Conservation (phyloP, 2,888 invertebrate species). For the Meiosimyza decipiens region DNA sequence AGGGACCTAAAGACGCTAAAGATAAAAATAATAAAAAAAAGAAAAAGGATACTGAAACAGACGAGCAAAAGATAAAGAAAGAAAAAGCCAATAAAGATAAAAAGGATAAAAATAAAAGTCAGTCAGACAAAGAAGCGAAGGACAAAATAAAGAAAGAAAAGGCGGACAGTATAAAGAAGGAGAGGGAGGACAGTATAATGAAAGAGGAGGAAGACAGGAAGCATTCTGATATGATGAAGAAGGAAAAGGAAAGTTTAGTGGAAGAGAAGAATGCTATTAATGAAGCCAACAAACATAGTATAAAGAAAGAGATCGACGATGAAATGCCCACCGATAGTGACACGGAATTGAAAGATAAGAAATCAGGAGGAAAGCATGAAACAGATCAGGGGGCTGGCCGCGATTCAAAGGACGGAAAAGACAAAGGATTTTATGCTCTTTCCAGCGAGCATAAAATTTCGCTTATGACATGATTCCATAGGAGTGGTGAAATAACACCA, state of each 20-base stretch:
- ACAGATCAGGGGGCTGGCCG: neutral
- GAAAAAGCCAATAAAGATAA: constrained; percentile 29
- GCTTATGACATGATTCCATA: too few relatives aligned
- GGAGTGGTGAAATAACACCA: too few relatives aligned
- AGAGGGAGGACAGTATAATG: neutral
- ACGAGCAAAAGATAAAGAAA: constrained; percentile 7
- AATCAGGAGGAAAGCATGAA: neutral
- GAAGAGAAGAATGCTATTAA: constrained; percentile 9
- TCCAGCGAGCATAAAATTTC: too few relatives aligned
- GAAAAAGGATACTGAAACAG: constrained; percentile 16
- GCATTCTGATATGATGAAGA: too few relatives aligned
- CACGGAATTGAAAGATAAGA: neutral
- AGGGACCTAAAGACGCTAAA: neutral
- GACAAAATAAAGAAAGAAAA: constrained; percentile 20
- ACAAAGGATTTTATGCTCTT: too few relatives aligned
- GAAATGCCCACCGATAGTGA: neutral
- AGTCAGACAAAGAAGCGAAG: constrained; percentile 25
- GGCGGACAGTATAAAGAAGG: constrained; percentile 4
- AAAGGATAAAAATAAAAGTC: constrained; percentile 26
- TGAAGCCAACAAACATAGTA: neutral
- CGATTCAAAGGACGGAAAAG: neutral
- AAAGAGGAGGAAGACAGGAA: too few relatives aligned
- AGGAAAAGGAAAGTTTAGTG: neutral
- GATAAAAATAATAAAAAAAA: constrained; percentile 22
- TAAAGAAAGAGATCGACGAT: neutral